A percentile compares a stretch with the other conserved stretches of the same genome.
These are phyloP conservation scores for Sesamia inferens DNA, from an alignment of 2,888 invertebrate species.

Conservation along the genomic window DNA sequence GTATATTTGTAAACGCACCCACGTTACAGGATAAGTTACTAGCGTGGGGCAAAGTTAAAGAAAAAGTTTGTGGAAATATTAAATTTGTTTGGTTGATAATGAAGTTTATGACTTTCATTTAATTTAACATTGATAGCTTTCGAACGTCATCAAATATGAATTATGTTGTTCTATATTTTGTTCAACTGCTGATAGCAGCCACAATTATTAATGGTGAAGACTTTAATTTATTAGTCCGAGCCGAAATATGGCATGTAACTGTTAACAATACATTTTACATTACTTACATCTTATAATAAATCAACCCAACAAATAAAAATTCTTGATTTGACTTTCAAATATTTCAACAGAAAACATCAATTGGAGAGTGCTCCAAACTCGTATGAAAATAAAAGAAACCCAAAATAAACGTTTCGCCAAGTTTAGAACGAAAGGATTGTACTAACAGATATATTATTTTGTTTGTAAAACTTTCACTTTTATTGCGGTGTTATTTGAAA, in stretches of 20 bases:
- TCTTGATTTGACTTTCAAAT: constrained; percentile 6
- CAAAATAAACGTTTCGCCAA: constrained; percentile 39
- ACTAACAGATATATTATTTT: constrained; percentile 26
- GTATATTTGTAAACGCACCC: too few species aligned
- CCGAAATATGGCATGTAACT: constrained; percentile 11
- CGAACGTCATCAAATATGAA: neutral
- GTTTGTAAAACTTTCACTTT: constrained; percentile 39
- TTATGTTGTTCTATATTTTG: neutral
- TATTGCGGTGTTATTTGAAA: constrained; percentile 20
- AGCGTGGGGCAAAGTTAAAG: too few species aligned
- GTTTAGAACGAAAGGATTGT: constrained; percentile 41
- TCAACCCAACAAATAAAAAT: constrained; percentile 16
- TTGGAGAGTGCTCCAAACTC: constrained; percentile 30
- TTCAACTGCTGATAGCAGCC: too few species aligned
- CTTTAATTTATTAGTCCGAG: constrained; percentile 4
- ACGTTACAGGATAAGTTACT: too few species aligned
- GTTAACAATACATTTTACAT: constrained; percentile 18
- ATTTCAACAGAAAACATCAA: constrained; percentile 37
- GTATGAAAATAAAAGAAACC: constrained; percentile 39
- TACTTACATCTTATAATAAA: constrained; percentile 23
- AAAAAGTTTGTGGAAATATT: neutral
- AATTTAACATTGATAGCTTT: neutral
- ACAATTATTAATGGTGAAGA: neutral
- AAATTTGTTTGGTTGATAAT: neutral
- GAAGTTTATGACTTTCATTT: too few species aligned